Evolutionary conservation across 2,888 invertebrate genomes (phyloP), one percentile per base, ranked within the genome.

Genomic region (Melanophora roralis): DNA sequence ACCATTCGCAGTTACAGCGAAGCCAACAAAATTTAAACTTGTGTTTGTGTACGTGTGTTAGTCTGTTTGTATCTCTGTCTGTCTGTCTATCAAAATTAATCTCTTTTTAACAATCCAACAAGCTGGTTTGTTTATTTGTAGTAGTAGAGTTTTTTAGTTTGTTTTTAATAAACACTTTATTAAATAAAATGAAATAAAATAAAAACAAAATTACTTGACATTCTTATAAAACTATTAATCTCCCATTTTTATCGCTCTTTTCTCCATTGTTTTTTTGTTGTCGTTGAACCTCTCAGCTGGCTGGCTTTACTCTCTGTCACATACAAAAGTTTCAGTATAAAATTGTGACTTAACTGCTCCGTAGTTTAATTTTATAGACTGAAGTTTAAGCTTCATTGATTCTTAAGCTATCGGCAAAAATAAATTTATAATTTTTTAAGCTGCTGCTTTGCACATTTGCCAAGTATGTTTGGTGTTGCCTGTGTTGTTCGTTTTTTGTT

Each of bases 171-270:
- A 14, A 55, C 68, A 62, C 62, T 76, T 60, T 49, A 71, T 51
- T 62, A 65, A 74, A 60, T 65, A 67, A 74, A 79, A 77, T 64
- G 57, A 73, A 80, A 76, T 76, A n/a, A n/a, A n/a, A n/a, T n/a
- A 68, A 80, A 80, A 80, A 80, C 80, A 76, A 80, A 76, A 76
- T 76, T 64, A 77, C 76, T 80, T 80, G 80, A 80, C 76, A 80
- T 73, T 80, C 80, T 73, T 77, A 45, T 73, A 59, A 38, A 27
- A 27, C 34, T 49, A 21, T 7, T 34, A 12, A 59, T 60, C 64
- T 51, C 67, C 51, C n/a, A 21, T 5, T 8, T 11, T 51, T 21
- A 1, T 60, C 16, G 27, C 32, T 43, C 67, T 59, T 49, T 67
- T n/a, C 27, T 21, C 14, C 5, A 23, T 36, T 2, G 3, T 53